Conservation (phyloP, 2,888 invertebrate species). For the Anoncus sp. region DNA sequence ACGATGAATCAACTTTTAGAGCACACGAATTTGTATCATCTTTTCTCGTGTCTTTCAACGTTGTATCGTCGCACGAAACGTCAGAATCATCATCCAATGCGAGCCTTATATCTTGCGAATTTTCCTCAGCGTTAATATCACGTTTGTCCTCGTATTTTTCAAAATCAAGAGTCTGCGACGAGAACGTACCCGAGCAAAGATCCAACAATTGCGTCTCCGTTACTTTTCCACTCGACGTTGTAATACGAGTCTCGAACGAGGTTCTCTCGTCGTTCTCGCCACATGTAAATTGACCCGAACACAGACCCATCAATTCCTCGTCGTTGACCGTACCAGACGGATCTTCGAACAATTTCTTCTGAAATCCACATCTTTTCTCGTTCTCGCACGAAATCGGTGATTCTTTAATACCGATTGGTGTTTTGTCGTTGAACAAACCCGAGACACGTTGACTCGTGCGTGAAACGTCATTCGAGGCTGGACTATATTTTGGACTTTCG, state of each 20-base stretch:
- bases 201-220: constrained; percentile 79
- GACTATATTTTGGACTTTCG: constrained; percentile 65
- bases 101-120: constrained; percentile 72
- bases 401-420: constrained; percentile 44
- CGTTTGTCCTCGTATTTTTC: constrained; percentile 19
- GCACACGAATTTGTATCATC: constrained; percentile 74
- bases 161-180: constrained; percentile 76
- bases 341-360: constrained; percentile 82
- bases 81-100: constrained; percentile 74
- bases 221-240: constrained; percentile 43
- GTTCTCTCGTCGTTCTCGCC: constrained; percentile 30
- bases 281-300: constrained; percentile 82
- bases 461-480: constrained; percentile 28
- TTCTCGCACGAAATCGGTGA: constrained; percentile 41
- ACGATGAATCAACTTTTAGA: constrained; percentile 73
- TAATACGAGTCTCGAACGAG: constrained; percentile 22
- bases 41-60: constrained; percentile 62
- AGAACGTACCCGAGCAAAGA: constrained; percentile 86
- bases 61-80: constrained; percentile 57
- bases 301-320: constrained; percentile 85
- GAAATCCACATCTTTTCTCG: constrained; percentile 70
- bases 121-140: constrained; percentile 65
- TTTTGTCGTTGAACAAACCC: constrained; percentile 49
- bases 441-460: constrained; percentile 25
- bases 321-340: constrained; percentile 78